These are phyloP conservation scores for Amphiduros pacificus DNA, from an alignment of 2,888 invertebrate species.

Conservation along the genomic window DNA sequence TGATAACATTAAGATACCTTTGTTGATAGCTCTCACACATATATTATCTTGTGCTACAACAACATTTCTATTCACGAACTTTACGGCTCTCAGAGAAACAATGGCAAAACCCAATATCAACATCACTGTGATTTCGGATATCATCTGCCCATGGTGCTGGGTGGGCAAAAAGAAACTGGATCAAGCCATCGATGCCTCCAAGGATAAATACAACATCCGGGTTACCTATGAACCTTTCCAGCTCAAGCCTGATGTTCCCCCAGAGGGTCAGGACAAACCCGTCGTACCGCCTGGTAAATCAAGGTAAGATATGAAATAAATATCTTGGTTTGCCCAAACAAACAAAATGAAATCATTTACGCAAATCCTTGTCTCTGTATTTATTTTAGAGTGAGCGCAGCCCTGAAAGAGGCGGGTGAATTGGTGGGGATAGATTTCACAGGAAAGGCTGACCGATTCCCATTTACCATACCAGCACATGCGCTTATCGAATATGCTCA, in stretches of 20 bases:
- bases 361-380: too few species aligned
- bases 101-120: conserved; percentile 36
- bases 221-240: conserved; percentile 51
- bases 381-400: conserved; percentile 32
- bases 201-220: conserved; percentile 40
- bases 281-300: conserved; percentile 35
- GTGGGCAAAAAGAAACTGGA: conserved; percentile 50
- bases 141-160: conserved; percentile 56
- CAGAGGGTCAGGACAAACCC: conserved; percentile 46
- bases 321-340: too few species aligned
- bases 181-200: conserved; percentile 37
- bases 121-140: conserved; percentile 48
- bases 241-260: conserved; percentile 41
- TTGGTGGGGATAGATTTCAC: conserved; percentile 44
- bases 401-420: conserved; percentile 35
- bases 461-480: conserved; percentile 43
- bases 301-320: conserved; percentile 1
- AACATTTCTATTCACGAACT: too few species aligned
- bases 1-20: too few species aligned
- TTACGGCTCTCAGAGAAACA: too few species aligned
- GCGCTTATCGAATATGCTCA: conserved; percentile 42
- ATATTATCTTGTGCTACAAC: too few species aligned
- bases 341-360: too few species aligned
- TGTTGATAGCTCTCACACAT: too few species aligned
- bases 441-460: conserved; percentile 35